Base-by-base conservation (phyloP, 2,113 vertebrate species). In the Prolemur simus region DNA sequence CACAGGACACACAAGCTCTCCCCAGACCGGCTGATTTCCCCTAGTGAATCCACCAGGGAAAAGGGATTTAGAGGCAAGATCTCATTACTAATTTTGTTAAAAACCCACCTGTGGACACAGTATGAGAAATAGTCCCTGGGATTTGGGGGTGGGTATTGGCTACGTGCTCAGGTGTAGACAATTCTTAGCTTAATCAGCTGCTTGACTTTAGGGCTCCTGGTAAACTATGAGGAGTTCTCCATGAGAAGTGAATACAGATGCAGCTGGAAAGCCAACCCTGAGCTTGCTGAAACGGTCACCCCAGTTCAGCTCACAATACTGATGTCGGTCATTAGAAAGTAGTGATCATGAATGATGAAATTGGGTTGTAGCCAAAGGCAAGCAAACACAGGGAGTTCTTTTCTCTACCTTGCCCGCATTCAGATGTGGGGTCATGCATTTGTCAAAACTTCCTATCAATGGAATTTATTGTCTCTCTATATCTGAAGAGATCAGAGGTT, bases 91-190 rank as follows among this genome's bases (percentile, higher is more conserved):
- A 97, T 98, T 98, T 98, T 95, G 87, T 66, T 95, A 63, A 94
- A 98, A 98, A 97, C 37, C 66, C 87, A 98, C 87, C 94, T 88
- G 88, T 98, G 98, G 98, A 98, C 98, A 96, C 92, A 97, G 91
- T 32, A 23, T 58, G 93, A 64, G 93, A 47, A 54, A 94, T 42
- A 32, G 39, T 97, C 96, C 96, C 10, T 5, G 97, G 89, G 94
- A 94, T 80, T 74, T 87, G 68, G 39, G 42, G 42, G 13, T 1
- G 0, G 54, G n/a, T 3, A 5, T 77, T 54, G 78, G 5, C 69
- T 97, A 29, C 96, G 96, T 90, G 94, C 86, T 98, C 97, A 98
- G 94, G 86, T 96, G 96, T 94, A 78, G 89, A 15, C 71, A 87
- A 25, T 47, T 52, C 64, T 32, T 80, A 91, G 49, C 87, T 80